Base-by-base conservation (phyloP, 2,797 vertebrate species). In the Typhlichthys subterraneus region DNA sequence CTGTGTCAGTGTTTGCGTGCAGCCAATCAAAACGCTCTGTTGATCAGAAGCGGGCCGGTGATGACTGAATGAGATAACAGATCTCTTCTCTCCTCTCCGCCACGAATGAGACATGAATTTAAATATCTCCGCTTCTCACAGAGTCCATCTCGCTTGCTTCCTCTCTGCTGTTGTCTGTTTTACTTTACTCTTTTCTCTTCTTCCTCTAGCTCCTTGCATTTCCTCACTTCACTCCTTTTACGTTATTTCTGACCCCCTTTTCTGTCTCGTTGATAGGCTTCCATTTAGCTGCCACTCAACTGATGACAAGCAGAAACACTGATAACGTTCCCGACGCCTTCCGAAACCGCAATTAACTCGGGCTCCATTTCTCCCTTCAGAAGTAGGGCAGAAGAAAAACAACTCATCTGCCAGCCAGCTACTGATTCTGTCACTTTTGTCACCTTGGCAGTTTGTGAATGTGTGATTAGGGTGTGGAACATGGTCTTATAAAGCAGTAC, bases 281-380 rank as follows among this genome's bases (percentile, higher is more conserved):
- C 63, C 71, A 72, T 80, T 75, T 53, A 52, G 69, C 80, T 85
- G 85, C 74, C 81, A 84, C 57, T 84, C 83, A 85, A 69, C 71
- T 2, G 57, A 80, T 80, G 70, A 53, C 62, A 55, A 55, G 49
- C 59, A 58, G 53, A 63, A 67, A 76, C 17, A 45, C 76, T 57
- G 79, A 85, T 83, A 85, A 81, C 68, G 63, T 51, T 59, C 60
- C 23, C 59, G 69, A 82, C 69, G 66, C 73, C 73, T 74, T 67
- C 69, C 60, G 81, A 66, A 79, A 78, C 69, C 8, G 60, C 86
- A 89, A 84, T 88, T 88, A 87, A 81, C 79, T 63, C 38, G 13
- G 73, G 69, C 66, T 72, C 63, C 49, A 48, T 59, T 55, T 69
- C 73, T 70, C 65, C 19, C 57, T 48, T 63, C 65, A 23, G 57